Evolutionary conservation across 2,113 vertebrate genomes (phyloP).

Genomic region (Platycercus adscitus): DNA sequence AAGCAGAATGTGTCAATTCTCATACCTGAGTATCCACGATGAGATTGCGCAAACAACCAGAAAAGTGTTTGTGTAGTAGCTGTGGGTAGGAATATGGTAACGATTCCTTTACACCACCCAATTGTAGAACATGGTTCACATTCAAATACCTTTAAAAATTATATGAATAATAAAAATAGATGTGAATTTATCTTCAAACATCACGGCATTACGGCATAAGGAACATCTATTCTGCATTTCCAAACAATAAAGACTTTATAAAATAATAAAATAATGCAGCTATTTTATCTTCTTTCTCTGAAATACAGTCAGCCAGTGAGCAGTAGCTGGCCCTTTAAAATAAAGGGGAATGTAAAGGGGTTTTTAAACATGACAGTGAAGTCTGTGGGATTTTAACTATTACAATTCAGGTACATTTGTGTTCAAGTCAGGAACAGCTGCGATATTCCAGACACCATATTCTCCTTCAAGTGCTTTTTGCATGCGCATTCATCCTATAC

Average conservation of each 20-base stretch:
- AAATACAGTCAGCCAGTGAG: not conserved
- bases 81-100: slow-evolving; percentile 85
- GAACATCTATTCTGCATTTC: not conserved
- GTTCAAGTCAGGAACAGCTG: not conserved
- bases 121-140: slow-evolving; percentile 84
- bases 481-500: not conserved
- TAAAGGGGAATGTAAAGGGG: not conserved
- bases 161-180: not conserved
- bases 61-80: slow-evolving; percentile 86
- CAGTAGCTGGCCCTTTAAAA: not conserved
- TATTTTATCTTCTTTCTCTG: not conserved
- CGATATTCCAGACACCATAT: not conserved
- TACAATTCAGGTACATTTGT: not conserved
- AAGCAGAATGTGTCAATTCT: not conserved
- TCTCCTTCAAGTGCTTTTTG: not conserved
- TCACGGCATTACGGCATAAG: not conserved
- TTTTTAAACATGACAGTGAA: not conserved
- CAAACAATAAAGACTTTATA: not conserved
- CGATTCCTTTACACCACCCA: slow-evolving; percentile 87
- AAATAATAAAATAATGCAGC: not conserved
- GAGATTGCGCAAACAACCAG: slow-evolving; percentile 87
- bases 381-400: not conserved
- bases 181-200: not conserved
- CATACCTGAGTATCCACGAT: slow-evolving; percentile 88
- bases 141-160: slow-evolving; percentile 79